These are phyloP conservation scores for Lasiurus borealis DNA, from an alignment of 2,113 vertebrate species.

Conservation along the genomic window DNA sequence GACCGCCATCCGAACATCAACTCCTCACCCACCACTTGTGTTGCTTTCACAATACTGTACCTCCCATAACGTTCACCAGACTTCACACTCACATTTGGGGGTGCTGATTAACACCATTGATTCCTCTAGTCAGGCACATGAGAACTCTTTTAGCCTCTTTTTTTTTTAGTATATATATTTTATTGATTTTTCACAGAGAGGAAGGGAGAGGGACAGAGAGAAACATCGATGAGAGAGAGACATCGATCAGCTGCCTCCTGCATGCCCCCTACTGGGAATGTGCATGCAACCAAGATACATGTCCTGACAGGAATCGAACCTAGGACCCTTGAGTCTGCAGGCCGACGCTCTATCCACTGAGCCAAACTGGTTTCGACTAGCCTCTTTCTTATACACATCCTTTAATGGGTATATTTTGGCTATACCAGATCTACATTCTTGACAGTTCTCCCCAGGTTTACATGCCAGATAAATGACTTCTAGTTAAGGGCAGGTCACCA, in stretches of 20 bases:
- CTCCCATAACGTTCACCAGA: neutral
- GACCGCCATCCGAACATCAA: neutral
- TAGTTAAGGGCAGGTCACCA: constrained; percentile 47
- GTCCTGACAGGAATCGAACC: too few species aligned
- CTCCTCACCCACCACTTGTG: neutral
- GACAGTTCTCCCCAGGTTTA: constrained; percentile 3
- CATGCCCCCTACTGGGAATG: too few species aligned
- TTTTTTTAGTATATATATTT: neutral
- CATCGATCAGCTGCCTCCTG: too few species aligned
- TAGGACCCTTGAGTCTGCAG: too few species aligned
- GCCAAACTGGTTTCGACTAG: neutral
- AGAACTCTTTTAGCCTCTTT: neutral
- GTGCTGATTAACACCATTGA: neutral
- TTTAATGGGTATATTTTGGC: constrained; percentile 2
- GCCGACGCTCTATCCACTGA: too few species aligned
- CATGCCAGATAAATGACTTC: constrained; percentile 36
- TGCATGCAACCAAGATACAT: too few species aligned
- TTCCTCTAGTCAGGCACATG: neutral
- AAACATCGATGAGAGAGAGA: too few species aligned
- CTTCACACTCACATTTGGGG: neutral
- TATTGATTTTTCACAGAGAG: too few species aligned
- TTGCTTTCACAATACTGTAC: neutral
- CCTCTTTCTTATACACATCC: neutral
- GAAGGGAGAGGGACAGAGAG: too few species aligned
- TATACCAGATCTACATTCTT: neutral